Conservation (phyloP, 30 jellyfish, hydroid and myxozoan species). For the Chrysaora quinquecirrha region DNA sequence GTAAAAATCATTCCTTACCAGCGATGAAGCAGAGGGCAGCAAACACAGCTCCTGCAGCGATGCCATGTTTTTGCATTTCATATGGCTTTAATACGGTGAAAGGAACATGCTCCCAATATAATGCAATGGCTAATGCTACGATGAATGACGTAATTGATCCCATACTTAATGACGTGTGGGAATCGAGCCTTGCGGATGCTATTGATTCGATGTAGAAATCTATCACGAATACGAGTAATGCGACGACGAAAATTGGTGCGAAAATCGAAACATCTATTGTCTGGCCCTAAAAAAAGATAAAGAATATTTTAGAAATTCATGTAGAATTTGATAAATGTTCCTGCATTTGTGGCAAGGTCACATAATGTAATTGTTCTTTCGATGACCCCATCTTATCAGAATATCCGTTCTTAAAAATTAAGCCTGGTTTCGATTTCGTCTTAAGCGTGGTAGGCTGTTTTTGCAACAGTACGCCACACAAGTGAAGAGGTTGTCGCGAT, state of each 20-base stretch:
- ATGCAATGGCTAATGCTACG: slow-evolving; percentile 63
- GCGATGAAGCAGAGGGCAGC: slow-evolving; percentile 66
- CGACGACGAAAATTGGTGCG: slow-evolving; percentile 32
- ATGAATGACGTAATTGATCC: slow-evolving; percentile 57
- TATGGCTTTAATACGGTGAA: slow-evolving; percentile 41
- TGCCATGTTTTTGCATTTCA: slow-evolving; percentile 50
- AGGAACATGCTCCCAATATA: slow-evolving; percentile 69
- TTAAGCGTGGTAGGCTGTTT: too few relatives aligned
- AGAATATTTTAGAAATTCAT: too few relatives aligned
- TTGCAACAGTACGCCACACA: too few relatives aligned
- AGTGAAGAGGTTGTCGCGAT: too few relatives aligned
- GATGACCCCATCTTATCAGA: too few relatives aligned
- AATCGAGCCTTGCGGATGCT: slow-evolving; percentile 45
- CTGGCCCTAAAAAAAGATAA: too few relatives aligned
- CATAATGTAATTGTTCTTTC: too few relatives aligned
- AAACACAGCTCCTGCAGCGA: slow-evolving; percentile 76
- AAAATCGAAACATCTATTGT: slow-evolving; percentile 4
- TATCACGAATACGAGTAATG: slow-evolving; percentile 55
- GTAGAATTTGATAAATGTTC: too few relatives aligned
- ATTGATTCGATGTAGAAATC: slow-evolving; percentile 79
- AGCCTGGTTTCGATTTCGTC: too few relatives aligned
- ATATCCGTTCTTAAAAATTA: slow-evolving; percentile 29
- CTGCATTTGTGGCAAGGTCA: too few relatives aligned
- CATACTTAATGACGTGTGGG: slow-evolving; percentile 46
- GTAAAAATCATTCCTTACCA: slow-evolving; percentile 16